These are phyloP conservation scores for Oncorhynchus nerka DNA, from an alignment of 2,113 vertebrate species.

Conservation along the genomic window DNA sequence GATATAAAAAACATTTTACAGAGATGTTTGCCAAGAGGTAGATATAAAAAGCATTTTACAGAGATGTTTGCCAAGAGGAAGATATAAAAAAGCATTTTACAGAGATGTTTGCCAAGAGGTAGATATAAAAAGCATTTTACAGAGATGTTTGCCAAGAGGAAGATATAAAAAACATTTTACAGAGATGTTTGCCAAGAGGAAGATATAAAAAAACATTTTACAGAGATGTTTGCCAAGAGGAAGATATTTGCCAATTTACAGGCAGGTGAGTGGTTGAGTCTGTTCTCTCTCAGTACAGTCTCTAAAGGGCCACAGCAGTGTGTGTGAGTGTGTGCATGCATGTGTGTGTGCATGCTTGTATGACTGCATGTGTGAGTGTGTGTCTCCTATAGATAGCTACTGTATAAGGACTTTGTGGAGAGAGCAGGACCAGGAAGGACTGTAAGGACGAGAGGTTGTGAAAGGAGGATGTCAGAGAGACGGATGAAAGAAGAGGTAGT, in stretches of 20 bases:
- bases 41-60: too few species aligned
- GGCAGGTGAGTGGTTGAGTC: neutral
- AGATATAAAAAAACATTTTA: too few species aligned
- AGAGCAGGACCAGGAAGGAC: neutral
- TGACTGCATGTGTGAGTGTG: neutral
- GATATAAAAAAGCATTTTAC: too few species aligned
- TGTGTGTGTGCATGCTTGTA: too few species aligned
- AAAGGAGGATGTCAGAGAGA: neutral
- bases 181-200: too few species aligned
- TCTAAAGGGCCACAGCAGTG: neutral
- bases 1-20: too few species aligned
- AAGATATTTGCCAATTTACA: neutral
- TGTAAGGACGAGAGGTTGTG: neutral
- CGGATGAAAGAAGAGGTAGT: conserved; percentile 18
- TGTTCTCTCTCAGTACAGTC: neutral
- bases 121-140: too few species aligned
- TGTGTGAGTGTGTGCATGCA: too few species aligned
- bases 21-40: neutral
- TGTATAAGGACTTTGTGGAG: neutral
- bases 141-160: too few species aligned
- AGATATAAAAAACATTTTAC: too few species aligned
- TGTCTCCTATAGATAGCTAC: neutral
- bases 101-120: too few species aligned
- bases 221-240: neutral
- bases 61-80: too few species aligned